Conservation (phyloP, 2,797 vertebrate genomes). For the Galaxias olidus region DNA sequence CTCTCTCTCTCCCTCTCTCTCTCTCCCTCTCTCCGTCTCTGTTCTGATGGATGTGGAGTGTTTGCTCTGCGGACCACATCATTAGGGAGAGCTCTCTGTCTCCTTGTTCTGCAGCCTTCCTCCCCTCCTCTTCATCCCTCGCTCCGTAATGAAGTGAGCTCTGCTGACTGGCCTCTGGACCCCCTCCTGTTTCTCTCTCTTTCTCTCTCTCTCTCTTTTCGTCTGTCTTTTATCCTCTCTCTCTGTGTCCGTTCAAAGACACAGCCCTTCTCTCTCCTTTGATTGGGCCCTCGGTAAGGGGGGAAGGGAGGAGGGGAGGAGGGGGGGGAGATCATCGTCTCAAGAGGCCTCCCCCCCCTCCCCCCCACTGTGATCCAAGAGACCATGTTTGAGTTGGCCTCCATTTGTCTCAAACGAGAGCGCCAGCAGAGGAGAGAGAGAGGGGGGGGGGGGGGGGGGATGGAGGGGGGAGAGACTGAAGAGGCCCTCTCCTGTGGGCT, state of each 20-base stretch:
- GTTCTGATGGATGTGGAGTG: too few relatives aligned
- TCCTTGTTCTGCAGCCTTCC: slow-evolving; percentile 22
- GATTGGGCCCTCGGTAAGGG: slow-evolving; percentile 75
- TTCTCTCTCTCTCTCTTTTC: slow-evolving; percentile 49
- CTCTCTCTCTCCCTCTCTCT: neutral
- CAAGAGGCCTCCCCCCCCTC: slow-evolving; percentile 52
- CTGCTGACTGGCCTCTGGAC: slow-evolving; percentile 80
- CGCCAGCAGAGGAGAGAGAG: slow-evolving; percentile 37
- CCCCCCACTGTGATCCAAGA: slow-evolving; percentile 73
- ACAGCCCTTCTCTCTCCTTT: slow-evolving; percentile 77
- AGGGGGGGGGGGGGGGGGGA: neutral
- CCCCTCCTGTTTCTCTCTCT: slow-evolving; percentile 59
- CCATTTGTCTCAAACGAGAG: slow-evolving; percentile 77
- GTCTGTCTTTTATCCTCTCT: slow-evolving; percentile 32
- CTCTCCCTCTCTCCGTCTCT: slow-evolving; percentile 3
- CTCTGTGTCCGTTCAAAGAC: slow-evolving; percentile 71
- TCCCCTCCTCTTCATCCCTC: slow-evolving; percentile 13
- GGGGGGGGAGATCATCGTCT: neutral
- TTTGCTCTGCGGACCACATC: too few relatives aligned
- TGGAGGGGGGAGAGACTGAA: neutral
- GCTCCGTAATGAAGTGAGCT: slow-evolving; percentile 83
- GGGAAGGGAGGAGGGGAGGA: slow-evolving; percentile 44
- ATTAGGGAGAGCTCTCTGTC: too few relatives aligned
- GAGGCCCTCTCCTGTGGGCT: slow-evolving; percentile 62
- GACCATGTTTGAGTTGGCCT: slow-evolving; percentile 80